A percentile compares a stretch with the other conserved stretches of the same genome.
phyloP scores from a whole-genome alignment of 2,888 invertebrate genomes.

The Zootermopsis nevadensis region DNA sequence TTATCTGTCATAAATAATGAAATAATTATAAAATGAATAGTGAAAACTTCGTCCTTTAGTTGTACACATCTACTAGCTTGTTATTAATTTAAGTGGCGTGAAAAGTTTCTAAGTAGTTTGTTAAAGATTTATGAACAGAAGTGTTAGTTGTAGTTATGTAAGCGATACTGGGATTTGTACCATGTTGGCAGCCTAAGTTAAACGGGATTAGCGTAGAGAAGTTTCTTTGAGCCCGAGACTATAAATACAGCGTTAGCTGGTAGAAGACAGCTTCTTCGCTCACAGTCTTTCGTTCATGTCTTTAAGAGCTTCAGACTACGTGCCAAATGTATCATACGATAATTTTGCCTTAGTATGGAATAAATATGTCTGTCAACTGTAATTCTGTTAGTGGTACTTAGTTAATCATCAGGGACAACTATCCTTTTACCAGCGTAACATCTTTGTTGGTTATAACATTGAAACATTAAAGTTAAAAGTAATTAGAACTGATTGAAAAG shows the following conservation, averaged over 20 bases:
- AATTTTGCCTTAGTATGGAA: neutral
- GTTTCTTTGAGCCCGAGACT: slow-evolving; percentile 11
- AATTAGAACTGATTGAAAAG: too few relatives aligned
- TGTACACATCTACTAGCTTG: neutral
- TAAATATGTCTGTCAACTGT: neutral
- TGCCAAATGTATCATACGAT: neutral
- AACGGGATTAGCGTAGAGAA: neutral
- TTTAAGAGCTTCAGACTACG: neutral
- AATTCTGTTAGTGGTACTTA: neutral
- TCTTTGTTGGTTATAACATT: too few relatives aligned
- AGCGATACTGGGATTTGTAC: slow-evolving; percentile 23
- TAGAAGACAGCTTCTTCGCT: neutral
- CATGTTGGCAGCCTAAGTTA: slow-evolving; percentile 7
- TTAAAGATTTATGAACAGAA: slow-evolving; percentile 2
- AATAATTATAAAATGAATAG: neutral
- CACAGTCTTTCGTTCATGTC: neutral
- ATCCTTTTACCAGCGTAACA: too few relatives aligned
- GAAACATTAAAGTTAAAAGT: too few relatives aligned
- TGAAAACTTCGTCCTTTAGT: neutral
- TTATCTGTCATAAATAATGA: neutral
- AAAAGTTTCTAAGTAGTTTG: slow-evolving; percentile 22
- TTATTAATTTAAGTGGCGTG: slow-evolving; percentile 22
- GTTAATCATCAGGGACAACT: too few relatives aligned
- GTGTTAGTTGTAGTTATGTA: slow-evolving; percentile 21
- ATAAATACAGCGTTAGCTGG: slow-evolving; percentile 3